Evolutionary conservation across 2,888 invertebrate species (phyloP).

Genomic region (Ceriagrion tenellum): DNA sequence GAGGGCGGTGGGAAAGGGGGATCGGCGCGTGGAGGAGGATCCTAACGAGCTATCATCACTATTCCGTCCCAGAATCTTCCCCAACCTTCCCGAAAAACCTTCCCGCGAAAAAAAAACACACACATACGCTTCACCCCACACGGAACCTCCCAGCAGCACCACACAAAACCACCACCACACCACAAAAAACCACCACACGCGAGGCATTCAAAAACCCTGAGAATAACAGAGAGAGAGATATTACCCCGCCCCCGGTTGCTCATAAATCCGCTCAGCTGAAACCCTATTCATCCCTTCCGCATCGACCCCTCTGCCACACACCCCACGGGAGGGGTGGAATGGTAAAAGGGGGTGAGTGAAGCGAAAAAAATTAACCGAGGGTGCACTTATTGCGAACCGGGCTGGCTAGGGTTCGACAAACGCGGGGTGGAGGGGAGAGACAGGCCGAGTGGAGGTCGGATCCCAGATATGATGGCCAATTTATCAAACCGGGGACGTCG

Average conservation of each 20-base stretch:
- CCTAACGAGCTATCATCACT: conserved; percentile 33
- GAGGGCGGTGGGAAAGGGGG: not conserved
- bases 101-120: not conserved
- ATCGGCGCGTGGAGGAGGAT: not conserved
- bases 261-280: conserved; percentile 51
- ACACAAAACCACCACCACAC: not conserved
- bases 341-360: not conserved
- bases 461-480: conserved; percentile 40
- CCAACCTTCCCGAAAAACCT: not conserved
- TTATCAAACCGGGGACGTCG: not conserved
- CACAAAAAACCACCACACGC: not conserved
- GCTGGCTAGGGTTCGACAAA: too few species aligned
- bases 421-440: not conserved
- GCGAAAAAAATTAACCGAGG: not conserved
- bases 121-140: not conserved
- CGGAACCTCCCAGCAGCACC: not conserved
- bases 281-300: conserved; percentile 44
- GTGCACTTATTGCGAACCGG: not conserved
- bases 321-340: not conserved
- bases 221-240: conserved; percentile 63
- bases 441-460: not conserved
- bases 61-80: not conserved
- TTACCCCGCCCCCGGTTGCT: not conserved
- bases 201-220: conserved; percentile 25
- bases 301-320: conserved; percentile 12